Evolutionary conservation across 1,140 invertebrate species (phyloP).

Genomic region (Alviniconcha marisindica): DNA sequence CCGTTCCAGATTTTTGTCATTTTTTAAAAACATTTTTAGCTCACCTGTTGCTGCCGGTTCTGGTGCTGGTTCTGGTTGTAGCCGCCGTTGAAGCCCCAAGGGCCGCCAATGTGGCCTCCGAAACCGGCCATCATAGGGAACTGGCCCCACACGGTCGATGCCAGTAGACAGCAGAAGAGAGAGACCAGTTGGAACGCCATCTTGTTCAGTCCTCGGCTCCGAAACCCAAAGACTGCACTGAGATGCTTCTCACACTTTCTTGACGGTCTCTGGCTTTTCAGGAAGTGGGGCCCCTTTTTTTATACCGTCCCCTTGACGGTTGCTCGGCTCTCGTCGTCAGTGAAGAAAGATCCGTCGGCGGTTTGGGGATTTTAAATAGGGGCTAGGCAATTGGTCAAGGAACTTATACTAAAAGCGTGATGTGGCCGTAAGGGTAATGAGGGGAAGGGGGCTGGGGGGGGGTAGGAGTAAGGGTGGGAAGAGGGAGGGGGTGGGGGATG

Average conservation of each 20-base stretch:
- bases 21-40: too few relatives aligned
- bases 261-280: background rate
- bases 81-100: too few relatives aligned
- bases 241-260: background rate
- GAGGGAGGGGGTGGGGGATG: background rate
- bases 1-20: too few relatives aligned
- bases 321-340: background rate
- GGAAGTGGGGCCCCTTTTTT: background rate
- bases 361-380: background rate
- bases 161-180: background rate
- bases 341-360: background rate
- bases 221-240: background rate
- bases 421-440: too few relatives aligned
- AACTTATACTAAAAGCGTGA: too few relatives aligned
- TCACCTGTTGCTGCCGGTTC: background rate
- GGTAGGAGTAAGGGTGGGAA: background rate
- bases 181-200: constrained; percentile 2
- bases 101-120: background rate
- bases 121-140: background rate
- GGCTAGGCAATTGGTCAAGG: background rate
- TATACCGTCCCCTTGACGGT: background rate
- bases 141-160: background rate
- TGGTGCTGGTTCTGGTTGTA: background rate
- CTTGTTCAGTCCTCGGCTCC: constrained; percentile 6
- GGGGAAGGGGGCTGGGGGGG: too few relatives aligned